phyloP scores from a whole-genome alignment of 2,888 invertebrate species.

The Synergus umbraculus region DNA sequence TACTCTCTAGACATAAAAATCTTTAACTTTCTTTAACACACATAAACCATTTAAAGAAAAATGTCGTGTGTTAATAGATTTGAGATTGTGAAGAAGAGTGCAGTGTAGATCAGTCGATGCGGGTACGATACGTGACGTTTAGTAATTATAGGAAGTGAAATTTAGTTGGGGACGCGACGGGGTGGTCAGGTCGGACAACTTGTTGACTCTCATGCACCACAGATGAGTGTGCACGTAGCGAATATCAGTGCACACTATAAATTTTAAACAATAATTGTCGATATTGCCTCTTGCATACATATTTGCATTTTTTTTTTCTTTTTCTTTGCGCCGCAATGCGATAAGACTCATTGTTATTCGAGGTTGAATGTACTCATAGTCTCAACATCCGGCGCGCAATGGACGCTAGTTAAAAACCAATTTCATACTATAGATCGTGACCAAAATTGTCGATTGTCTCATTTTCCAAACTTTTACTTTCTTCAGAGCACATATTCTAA shows the following conservation, averaged over 20 bases:
- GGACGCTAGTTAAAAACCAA: constrained; percentile 19
- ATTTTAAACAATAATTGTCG: constrained; percentile 43
- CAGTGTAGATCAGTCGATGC: constrained; percentile 15
- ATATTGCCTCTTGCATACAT: constrained; percentile 29
- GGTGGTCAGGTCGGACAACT: constrained; percentile 65
- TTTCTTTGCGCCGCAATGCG: constrained; percentile 19
- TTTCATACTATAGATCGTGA: not conserved
- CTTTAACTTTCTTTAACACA: not conserved
- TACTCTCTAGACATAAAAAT: not conserved
- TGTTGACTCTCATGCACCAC: constrained; percentile 60
- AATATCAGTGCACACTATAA: constrained; percentile 41
- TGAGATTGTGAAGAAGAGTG: not conserved
- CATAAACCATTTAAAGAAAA: not conserved
- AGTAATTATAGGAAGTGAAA: constrained; percentile 68
- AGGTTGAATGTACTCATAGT: constrained; percentile 36
- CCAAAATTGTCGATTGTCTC: not conserved
- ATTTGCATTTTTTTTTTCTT: constrained; percentile 24
- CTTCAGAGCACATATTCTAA: not conserved
- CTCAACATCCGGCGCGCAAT: constrained; percentile 26
- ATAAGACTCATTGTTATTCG: constrained; percentile 38
- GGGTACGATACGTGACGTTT: constrained; percentile 63
- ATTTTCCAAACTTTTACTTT: constrained; percentile 29
- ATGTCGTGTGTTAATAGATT: not conserved
- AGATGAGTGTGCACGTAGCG: constrained; percentile 9
- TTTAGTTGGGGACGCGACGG: constrained; percentile 59